phyloP scores from a whole-genome alignment of 2,888 invertebrate genomes.

The Ceraclea dissimilis region DNA sequence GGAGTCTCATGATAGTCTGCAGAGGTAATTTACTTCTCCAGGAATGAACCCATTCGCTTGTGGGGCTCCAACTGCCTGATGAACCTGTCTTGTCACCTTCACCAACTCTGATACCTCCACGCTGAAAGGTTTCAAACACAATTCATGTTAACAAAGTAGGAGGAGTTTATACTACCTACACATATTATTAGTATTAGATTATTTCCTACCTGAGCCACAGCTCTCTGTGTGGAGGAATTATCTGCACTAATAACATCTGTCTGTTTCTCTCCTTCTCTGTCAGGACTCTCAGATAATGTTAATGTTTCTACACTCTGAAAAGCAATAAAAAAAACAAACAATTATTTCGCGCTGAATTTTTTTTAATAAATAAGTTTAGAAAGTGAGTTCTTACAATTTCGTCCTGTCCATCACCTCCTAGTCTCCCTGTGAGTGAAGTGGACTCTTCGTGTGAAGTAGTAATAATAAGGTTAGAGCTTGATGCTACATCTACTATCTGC shows the following conservation, averaged over 20 bases:
- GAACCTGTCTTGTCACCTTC: slow-evolving; percentile 30
- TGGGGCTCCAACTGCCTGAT: slow-evolving; percentile 67
- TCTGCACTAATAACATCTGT: neutral
- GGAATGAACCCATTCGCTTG: slow-evolving; percentile 88
- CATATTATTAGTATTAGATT: too few species aligned
- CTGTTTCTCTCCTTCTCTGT: slow-evolving; percentile 2
- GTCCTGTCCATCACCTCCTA: slow-evolving; percentile 33
- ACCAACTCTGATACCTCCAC: slow-evolving; percentile 54
- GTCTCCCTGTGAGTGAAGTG: slow-evolving; percentile 28
- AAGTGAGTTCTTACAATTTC: slow-evolving; percentile 27
- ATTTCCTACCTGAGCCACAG: slow-evolving; percentile 34
- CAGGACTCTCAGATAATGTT: slow-evolving; percentile 13
- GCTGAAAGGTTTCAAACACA: slow-evolving; percentile 41
- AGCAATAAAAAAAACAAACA: neutral
- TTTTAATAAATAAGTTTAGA: neutral
- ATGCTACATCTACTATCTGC: slow-evolving; percentile 28
- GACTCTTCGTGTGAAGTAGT: slow-evolving; percentile 27
- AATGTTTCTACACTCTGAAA: slow-evolving; percentile 19
- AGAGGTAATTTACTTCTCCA: slow-evolving; percentile 97
- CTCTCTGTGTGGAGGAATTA: slow-evolving; percentile 26
- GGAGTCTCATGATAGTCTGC: slow-evolving; percentile 97
- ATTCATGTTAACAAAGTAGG: too few species aligned
- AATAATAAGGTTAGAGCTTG: slow-evolving; percentile 8
- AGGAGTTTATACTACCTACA: too few species aligned
- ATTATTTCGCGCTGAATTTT: too few species aligned